These are phyloP conservation scores for Philopedon plagiatum DNA, from an alignment of 2,888 invertebrate genomes.

Conservation along the genomic window DNA sequence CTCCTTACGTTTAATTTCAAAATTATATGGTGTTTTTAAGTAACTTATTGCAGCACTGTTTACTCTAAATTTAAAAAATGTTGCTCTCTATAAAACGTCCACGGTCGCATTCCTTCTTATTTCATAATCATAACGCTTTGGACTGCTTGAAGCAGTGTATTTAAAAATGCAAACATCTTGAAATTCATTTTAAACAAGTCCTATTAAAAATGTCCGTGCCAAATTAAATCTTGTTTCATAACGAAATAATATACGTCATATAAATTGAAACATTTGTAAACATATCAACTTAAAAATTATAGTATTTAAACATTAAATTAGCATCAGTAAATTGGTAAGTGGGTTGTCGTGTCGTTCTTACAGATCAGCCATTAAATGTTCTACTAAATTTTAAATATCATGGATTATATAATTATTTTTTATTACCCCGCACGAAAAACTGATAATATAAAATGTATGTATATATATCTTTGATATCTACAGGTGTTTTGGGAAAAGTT, in stretches of 20 bases:
- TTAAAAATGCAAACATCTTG: slow-evolving; percentile 16
- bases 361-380: slow-evolving; percentile 2
- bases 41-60: too few species aligned
- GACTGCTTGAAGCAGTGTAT: slow-evolving; percentile 13
- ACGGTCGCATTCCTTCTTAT: background rate
- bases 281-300: slow-evolving; percentile 3
- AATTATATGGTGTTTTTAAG: too few species aligned
- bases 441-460: background rate
- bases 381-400: slow-evolving; percentile 5
- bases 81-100: background rate
- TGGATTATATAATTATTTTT: slow-evolving; percentile 10
- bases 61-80: background rate
- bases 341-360: slow-evolving; percentile 8
- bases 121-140: background rate
- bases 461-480: background rate
- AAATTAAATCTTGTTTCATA: slow-evolving; percentile 1
- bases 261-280: slow-evolving; percentile 7
- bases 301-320: slow-evolving; percentile 2
- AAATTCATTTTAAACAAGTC: background rate
- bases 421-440: background rate
- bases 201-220: background rate
- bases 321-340: background rate
- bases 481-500: background rate
- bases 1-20: too few species aligned
- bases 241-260: slow-evolving; percentile 9